These are phyloP conservation scores for Cecropterus lyciades DNA, from an alignment of 1,140 invertebrate species.

Conservation along the genomic window DNA sequence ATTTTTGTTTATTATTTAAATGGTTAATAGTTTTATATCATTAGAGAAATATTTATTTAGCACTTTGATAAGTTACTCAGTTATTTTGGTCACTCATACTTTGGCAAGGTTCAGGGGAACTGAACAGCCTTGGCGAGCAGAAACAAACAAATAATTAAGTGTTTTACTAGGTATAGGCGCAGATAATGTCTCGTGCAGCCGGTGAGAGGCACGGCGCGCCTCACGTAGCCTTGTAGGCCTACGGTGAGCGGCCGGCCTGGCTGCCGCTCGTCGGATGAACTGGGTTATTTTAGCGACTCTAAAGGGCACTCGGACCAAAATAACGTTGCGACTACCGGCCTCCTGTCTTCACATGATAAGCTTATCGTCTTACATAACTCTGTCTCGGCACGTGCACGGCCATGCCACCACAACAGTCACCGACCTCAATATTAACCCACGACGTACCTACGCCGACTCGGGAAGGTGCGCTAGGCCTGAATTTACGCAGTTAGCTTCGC, in stretches of 20 bases:
- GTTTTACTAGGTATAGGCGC: not conserved
- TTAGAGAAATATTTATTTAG: too few relatives aligned
- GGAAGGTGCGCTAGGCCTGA: slow-evolving; percentile 35
- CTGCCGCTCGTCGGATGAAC: slow-evolving; percentile 34
- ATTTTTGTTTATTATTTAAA: too few relatives aligned
- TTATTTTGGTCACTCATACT: too few relatives aligned
- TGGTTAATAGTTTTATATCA: too few relatives aligned
- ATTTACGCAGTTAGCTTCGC: slow-evolving; percentile 65
- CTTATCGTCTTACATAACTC: slow-evolving; percentile 57
- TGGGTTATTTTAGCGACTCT: slow-evolving; percentile 43
- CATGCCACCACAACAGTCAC: slow-evolving; percentile 32
- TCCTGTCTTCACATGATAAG: slow-evolving; percentile 44
- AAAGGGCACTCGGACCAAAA: slow-evolving; percentile 49
- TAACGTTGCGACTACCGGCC: slow-evolving; percentile 40
- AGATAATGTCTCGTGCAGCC: not conserved
- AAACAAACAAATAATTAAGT: slow-evolving; percentile 3
- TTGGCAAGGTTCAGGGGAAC: too few relatives aligned
- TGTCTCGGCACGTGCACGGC: slow-evolving; percentile 42
- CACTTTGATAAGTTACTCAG: too few relatives aligned
- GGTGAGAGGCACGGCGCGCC: slow-evolving; percentile 41
- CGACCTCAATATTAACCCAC: slow-evolving; percentile 26
- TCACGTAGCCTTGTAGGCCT: slow-evolving; percentile 47
- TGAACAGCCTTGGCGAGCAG: too few relatives aligned
- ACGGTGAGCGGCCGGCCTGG: slow-evolving; percentile 35
- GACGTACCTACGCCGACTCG: slow-evolving; percentile 8